A percentile compares a stretch with the other conserved stretches of the same genome.
These are phyloP conservation scores for Brachionus sp. DNA, from an alignment of 1,140 invertebrate genomes.

Conservation along the genomic window DNA sequence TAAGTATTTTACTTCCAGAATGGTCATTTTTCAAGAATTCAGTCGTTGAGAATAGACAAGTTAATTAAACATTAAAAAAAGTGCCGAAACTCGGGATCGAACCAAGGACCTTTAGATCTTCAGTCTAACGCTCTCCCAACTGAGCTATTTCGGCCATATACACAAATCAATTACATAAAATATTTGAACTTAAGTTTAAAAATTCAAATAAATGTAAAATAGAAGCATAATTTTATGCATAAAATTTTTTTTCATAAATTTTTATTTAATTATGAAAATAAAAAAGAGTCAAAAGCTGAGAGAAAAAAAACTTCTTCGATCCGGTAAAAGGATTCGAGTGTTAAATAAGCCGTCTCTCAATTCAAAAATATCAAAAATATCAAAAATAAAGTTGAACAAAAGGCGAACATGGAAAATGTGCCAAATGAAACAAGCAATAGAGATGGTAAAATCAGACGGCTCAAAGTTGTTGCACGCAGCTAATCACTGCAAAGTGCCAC, in stretches of 20 bases:
- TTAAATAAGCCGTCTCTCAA: neutral
- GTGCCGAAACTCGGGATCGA: neutral
- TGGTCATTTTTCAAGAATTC: neutral
- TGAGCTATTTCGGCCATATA: too few species aligned
- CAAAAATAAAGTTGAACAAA: neutral
- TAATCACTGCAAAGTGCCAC: neutral
- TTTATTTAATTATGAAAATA: neutral
- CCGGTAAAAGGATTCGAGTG: neutral
- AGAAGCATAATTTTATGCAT: neutral
- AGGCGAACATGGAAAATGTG: neutral
- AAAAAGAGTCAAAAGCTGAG: neutral
- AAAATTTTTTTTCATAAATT: neutral
- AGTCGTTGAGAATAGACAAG: too few species aligned
- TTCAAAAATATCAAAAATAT: neutral
- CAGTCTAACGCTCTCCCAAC: too few species aligned
- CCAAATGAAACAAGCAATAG: slow-evolving; percentile 9
- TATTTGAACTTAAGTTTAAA: too few species aligned
- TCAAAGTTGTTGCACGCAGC: neutral
- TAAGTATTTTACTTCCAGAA: too few species aligned
- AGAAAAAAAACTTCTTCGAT: neutral
- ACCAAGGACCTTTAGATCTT: too few species aligned
- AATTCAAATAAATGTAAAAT: too few species aligned
- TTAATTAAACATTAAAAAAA: neutral
- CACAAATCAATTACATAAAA: too few species aligned
- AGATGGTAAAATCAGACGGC: neutral